Base-by-base conservation (phyloP, 2,888 invertebrate species). In the Heliconius sara region DNA sequence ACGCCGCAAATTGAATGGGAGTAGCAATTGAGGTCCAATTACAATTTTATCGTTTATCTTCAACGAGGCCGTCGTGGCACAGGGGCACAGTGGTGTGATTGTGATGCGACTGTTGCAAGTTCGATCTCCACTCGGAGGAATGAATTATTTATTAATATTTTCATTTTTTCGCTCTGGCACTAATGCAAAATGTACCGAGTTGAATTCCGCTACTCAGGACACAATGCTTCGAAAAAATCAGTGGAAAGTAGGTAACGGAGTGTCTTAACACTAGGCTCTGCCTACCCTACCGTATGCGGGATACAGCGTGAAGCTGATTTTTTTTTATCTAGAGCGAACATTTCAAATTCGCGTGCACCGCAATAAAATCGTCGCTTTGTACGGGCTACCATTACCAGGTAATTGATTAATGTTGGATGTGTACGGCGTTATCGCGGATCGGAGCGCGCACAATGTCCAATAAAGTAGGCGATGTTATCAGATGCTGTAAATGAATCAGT, bases 401-500 rank as follows among this genome's bases (percentile, higher is more conserved):
- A 86, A 84, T 87, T 93, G 93, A 95, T 94, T 93, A 91, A 91
- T 83, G 88, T 87, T 88, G 89, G 91, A 89, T 86, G 90, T 89
- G 88, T 92, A 93, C 91, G 89, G 88, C 86, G 85, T 88, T 92
- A 94, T 95, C 94, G 85, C 60, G 78, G 80, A 94, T 94, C 94
- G 86, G 87, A 86, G 88, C 88, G 90, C 90, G 90, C 91, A 94
- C 94, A 94, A 94, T 93, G 93, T 93, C 89, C 92, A 92, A 95
- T 95, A 95, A 94, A 95, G 91, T 90, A 94, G 88, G 84, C 85
- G 93, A 93, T 92, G 86, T 85, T 93, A 94, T 95, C 94, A 88
- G 89, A 90, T 88, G 87, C 89, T 89, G 91, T 91, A 92, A 94
- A 93, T 94, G 94, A 92, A 93, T 94, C 95, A 92, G 92, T 90